Evolutionary conservation across 2,888 invertebrate species (phyloP), one percentile per base, ranked within the genome.

Genomic region (Panopea generosa): DNA sequence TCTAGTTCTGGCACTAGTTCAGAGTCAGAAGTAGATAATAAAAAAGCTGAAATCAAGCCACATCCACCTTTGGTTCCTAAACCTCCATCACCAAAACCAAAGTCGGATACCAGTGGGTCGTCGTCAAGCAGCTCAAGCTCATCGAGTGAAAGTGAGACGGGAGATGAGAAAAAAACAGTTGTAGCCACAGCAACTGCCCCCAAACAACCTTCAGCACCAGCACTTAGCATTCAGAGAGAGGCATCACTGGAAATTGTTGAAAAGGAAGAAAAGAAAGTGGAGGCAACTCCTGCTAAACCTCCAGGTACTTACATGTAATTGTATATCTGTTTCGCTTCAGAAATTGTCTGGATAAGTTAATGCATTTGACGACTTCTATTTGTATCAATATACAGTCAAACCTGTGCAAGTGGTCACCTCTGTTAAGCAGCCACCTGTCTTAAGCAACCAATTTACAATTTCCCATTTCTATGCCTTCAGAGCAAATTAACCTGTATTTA

Each of bases 11-110:
- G 66, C n/a, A 65, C 69, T n/a, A 53, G 47, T 29, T 56, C 75
- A 2, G 62, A 72, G 40, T 75, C 80, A 24, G 80, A 76, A 18
- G 61, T 69, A 38, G 70, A 67, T 16, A 68, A 71, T 49, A 79
- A 71, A 33, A 70, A 65, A 52, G 55, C 47, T 40, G 20, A 26
- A 16, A 11, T 29, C 2, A 4, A 33, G 11, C 33, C 4, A 6
- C 22, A 33, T 9, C 18, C 1, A 43, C 24, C 33, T 7, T 11
- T 7, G n/a, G 49, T 27, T 14, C 43, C 43, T 24, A 45, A n/a
- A 20, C 47, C 60, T 26, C 24, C 47, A 9, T 6, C 24, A 33
- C 1, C 18, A 49, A 33, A 49, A 22, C 1, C 18, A 49, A 33
- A 49, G 22, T 20, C 2, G 11, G 50, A 20, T 14, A 4, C 27